Evolutionary conservation across 2,888 invertebrate species (phyloP).

Genomic region (Dioctria linearis): DNA sequence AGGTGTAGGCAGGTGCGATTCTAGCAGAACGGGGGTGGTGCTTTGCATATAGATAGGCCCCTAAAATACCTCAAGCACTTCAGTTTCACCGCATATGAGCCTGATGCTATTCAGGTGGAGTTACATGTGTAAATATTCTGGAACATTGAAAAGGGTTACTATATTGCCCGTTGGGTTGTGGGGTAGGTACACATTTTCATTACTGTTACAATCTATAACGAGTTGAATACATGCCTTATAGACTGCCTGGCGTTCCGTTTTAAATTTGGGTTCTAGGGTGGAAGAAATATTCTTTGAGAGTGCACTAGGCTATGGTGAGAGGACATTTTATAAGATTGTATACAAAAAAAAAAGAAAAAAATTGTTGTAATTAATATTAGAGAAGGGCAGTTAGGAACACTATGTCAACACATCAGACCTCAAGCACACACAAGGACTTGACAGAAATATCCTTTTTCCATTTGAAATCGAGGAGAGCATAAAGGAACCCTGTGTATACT

Average conservation of each 20-base stretch:
- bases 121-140: conserved; percentile 58
- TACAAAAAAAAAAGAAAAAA: conserved; percentile 2
- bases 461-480: not conserved
- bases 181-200: conserved; percentile 31
- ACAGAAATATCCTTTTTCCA: conserved; percentile 17
- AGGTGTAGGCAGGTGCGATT: conserved; percentile 39
- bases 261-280: conserved; percentile 39
- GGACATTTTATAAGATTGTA: no score
- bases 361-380: conserved; percentile 51
- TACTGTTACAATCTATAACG: conserved; percentile 32
- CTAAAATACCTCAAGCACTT: conserved; percentile 52
- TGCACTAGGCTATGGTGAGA: not conserved
- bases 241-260: conserved; percentile 29
- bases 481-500: not conserved
- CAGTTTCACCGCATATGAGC: conserved; percentile 49
- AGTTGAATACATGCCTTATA: conserved; percentile 30
- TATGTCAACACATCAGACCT: conserved; percentile 32
- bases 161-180: not conserved
- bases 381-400: conserved; percentile 46
- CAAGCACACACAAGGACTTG: not conserved
- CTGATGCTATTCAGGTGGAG: conserved; percentile 56
- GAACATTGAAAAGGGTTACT: conserved; percentile 54
- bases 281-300: conserved; percentile 32
- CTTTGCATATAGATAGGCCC: conserved; percentile 57
- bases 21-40: not conserved